A percentile compares a stretch with the other conserved stretches of the same genome.
Conservation (phyloP, 2,888 invertebrate genomes). For the Drosophila niveifrons region DNA sequence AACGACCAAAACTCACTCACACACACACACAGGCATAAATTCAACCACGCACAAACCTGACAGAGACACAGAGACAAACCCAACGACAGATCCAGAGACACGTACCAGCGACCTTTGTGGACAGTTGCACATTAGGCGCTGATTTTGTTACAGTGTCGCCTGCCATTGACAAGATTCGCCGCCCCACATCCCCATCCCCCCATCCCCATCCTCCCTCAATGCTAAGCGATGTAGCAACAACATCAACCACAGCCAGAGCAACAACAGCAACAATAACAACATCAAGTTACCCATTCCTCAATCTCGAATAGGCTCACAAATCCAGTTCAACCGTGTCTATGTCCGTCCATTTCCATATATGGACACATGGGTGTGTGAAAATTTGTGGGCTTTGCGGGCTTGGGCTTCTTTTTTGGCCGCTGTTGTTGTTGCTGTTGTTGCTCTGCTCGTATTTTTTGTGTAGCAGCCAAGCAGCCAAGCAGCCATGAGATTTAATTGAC, state of each 20-base stretch:
- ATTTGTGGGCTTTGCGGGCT: slow-evolving; percentile 22
- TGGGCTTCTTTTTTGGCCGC: slow-evolving; percentile 8
- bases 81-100: slow-evolving; percentile 28
- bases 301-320: slow-evolving; percentile 34
- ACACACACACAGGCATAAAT: slow-evolving; percentile 7
- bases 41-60: slow-evolving; percentile 13
- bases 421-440: no score
- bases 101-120: slow-evolving; percentile 41
- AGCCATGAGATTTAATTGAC: slow-evolving; percentile 84
- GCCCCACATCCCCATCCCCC: no score
- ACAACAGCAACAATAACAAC: slow-evolving; percentile 14
- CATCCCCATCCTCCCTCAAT: slow-evolving; percentile 31
- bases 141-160: slow-evolving; percentile 63
- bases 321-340: slow-evolving; percentile 44
- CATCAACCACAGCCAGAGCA: slow-evolving; percentile 20
- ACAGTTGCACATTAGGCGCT: slow-evolving; percentile 65
- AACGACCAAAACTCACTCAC: slow-evolving; percentile 28
- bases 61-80: slow-evolving; percentile 18
- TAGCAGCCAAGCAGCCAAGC: slow-evolving; percentile 45
- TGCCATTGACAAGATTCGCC: slow-evolving; percentile 67
- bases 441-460: slow-evolving; percentile 9
- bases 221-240: slow-evolving; percentile 40
- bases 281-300: slow-evolving; percentile 2
- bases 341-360: slow-evolving; percentile 31
- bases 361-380: slow-evolving; percentile 30